A percentile compares a stretch with the other conserved stretches of the same genome.
Conservation (phyloP, 2,888 invertebrate genomes). For the Calameuta pallipes region DNA sequence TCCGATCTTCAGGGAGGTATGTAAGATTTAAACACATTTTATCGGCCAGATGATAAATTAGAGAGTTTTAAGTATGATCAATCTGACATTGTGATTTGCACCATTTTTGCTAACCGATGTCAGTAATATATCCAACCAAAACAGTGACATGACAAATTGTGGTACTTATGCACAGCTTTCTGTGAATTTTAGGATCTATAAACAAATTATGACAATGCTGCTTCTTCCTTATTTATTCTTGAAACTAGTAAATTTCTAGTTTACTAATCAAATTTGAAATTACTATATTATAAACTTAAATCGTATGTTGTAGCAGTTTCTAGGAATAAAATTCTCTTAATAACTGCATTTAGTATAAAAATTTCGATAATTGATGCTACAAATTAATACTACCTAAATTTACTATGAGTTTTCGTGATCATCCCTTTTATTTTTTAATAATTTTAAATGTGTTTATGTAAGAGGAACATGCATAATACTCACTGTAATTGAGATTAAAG, state of each 20-base stretch:
- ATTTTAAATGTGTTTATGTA: neutral
- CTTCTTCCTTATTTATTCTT: neutral
- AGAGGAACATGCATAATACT: neutral
- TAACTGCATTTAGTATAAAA: neutral
- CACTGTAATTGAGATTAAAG: neutral
- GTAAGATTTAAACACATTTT: slow-evolving; percentile 16
- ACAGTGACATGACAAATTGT: neutral
- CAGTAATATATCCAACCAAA: neutral
- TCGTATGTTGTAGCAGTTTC: neutral
- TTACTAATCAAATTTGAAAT: neutral
- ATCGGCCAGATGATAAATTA: slow-evolving; percentile 19
- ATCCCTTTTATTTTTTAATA: neutral
- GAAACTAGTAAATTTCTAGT: neutral
- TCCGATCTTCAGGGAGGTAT: slow-evolving; percentile 3
- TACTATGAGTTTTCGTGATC: neutral
- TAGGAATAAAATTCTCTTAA: neutral
- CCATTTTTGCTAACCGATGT: neutral
- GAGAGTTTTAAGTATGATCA: neutral
- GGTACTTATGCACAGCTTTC: neutral
- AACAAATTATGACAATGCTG: neutral
- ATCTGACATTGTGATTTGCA: neutral
- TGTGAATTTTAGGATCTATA: neutral
- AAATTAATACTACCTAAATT: neutral
- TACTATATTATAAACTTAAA: neutral
- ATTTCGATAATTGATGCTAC: neutral